These are phyloP conservation scores for Uloborus plumipes DNA, from an alignment of 2,888 invertebrate genomes.

Conservation along the genomic window DNA sequence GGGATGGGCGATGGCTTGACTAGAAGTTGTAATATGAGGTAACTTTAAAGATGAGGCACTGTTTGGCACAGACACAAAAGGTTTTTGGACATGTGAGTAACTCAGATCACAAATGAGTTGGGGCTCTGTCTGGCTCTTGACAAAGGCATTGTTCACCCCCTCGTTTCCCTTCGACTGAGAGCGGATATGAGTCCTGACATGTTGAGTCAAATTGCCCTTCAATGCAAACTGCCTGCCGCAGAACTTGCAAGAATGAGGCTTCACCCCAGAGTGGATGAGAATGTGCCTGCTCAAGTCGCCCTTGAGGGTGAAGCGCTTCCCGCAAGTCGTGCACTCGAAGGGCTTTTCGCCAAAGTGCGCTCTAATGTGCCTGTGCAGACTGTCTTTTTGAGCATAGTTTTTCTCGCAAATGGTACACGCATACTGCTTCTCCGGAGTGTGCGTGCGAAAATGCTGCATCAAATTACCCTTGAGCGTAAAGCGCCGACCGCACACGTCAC, in stretches of 20 bases:
- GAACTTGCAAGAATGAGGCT: constrained; percentile 62
- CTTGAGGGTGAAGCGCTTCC: constrained; percentile 62
- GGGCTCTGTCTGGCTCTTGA: constrained; percentile 45
- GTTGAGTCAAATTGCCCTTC: constrained; percentile 60
- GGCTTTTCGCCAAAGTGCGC: constrained; percentile 64
- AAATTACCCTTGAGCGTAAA: constrained; percentile 61
- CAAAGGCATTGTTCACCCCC: not conserved
- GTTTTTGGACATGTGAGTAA: constrained; percentile 51
- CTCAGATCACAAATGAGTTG: constrained; percentile 54
- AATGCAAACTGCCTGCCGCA: constrained; percentile 63
- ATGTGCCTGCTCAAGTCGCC: constrained; percentile 63
- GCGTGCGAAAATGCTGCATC: constrained; percentile 62
- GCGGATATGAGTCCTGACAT: constrained; percentile 49
- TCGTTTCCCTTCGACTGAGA: constrained; percentile 25
- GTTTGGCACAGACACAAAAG: constrained; percentile 40
- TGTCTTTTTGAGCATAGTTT: constrained; percentile 65
- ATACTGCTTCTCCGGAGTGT: constrained; percentile 61
- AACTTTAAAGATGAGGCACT: constrained; percentile 48
- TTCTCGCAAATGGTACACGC: constrained; percentile 64
- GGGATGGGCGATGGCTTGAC: constrained; percentile 27
- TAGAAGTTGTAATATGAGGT: constrained; percentile 45
- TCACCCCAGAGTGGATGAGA: constrained; percentile 63
- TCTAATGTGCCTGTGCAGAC: constrained; percentile 60
- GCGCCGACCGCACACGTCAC: constrained; percentile 58
- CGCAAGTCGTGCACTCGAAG: constrained; percentile 61